Base-by-base conservation (phyloP, 1,140 invertebrate species). In the Drosophila tropicalis region DNA sequence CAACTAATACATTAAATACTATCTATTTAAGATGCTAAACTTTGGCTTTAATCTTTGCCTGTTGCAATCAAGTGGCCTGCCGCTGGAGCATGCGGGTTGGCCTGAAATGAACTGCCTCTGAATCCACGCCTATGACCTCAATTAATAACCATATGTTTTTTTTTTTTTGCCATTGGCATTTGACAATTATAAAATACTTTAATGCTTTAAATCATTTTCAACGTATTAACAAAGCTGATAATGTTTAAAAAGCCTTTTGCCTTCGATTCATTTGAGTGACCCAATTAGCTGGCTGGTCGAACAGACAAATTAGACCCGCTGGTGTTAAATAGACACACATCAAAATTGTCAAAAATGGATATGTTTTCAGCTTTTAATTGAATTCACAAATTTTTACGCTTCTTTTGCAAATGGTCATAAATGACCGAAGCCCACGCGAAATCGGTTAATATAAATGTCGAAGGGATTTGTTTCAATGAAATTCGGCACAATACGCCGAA, bases 331-430 rank as follows among this genome's bases (percentile, higher is more conserved):
- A 36, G 7, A 5, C 63, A 75, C 71, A 62, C 34, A 36, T 72
- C 10, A 51, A 32, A 36, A 36, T 7, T n/a, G 32, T 3, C 36
- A 41, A 65, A 47, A 19, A 32, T 70, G 62, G 32, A 17, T 44
- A 40, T 41, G 51, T 56, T 62, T 64, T 47, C 4, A 64, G 58
- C 64, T 3, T 60, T 55, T 75, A 81, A 67, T 77, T 70, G 62
- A 72, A 72, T 80, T 67, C 69, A 76, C 72, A 76, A 84, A 84
- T 68, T 84, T 80, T 55, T 10, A 62, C 29, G 62, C 41, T 47
- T 25, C 25, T 72, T 41, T 76, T 36, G 36, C 66, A 75, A 70
- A 64, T 72, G 36, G 19, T 69, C 76, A 73, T 72, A 79, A 79
- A 82, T 17, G 40, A 58, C 40, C 51, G 40, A 67, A 63, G 64